phyloP scores from a whole-genome alignment of 2,888 invertebrate genomes.

The Reticulitermes lucifugus region DNA sequence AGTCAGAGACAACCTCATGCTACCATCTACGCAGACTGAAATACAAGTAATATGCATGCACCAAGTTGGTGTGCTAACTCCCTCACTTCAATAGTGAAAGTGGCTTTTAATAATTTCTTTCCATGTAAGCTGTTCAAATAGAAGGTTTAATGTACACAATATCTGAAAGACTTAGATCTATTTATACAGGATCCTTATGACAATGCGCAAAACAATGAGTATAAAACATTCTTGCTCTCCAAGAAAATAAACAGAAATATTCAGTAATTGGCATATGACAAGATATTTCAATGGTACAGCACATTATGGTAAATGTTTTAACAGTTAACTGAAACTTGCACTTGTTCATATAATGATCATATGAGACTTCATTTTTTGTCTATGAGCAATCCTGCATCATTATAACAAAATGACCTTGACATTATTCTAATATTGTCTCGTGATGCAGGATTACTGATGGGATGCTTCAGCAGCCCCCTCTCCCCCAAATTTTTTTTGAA shows the following conservation, averaged over 20 bases:
- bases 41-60: neutral
- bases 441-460: neutral
- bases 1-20: neutral
- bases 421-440: constrained; percentile 16
- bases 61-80: neutral
- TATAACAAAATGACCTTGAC: neutral
- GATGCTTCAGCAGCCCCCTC: neutral
- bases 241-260: neutral
- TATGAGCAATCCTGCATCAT: neutral
- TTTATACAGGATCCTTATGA: neutral
- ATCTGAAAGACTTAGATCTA: neutral
- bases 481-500: neutral
- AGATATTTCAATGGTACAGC: neutral
- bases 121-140: neutral
- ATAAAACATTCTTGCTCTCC: neutral
- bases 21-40: too few relatives aligned
- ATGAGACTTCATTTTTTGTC: neutral
- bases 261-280: too few relatives aligned
- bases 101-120: neutral
- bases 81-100: neutral
- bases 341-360: neutral
- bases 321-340: too few relatives aligned
- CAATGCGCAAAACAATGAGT: too few relatives aligned
- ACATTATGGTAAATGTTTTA: too few relatives aligned
- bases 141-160: neutral